Percentiles rank a stretch among this genome's conserved stretches.
Conservation (phyloP, 2,797 vertebrate species). For the Bradypus variegatus region DNA sequence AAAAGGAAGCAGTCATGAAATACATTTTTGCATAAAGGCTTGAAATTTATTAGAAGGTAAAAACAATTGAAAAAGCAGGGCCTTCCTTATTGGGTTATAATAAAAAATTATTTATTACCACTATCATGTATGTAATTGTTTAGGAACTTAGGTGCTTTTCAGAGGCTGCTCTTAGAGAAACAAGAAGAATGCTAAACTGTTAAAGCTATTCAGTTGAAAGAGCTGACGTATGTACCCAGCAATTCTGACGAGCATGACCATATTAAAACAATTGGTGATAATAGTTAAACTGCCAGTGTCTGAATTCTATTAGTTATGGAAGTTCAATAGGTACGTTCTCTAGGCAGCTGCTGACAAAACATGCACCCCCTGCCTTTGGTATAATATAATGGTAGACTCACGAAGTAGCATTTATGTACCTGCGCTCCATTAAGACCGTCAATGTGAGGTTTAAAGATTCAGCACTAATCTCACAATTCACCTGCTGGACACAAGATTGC, state of each 20-base stretch:
- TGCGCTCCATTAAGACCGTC: not conserved
- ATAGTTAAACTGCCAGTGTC: not conserved
- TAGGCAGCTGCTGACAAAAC: not conserved
- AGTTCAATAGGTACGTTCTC: not conserved
- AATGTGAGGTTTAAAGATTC: not conserved
- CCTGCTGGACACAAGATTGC: not conserved
- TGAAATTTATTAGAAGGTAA: conserved; percentile 36
- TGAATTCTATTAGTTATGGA: not conserved
- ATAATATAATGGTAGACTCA: not conserved
- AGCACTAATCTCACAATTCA: not conserved
- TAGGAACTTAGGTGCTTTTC: not conserved
- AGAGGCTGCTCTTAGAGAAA: not conserved
- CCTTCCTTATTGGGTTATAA: not conserved
- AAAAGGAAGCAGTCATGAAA: conserved; percentile 33
- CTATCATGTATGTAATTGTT: not conserved
- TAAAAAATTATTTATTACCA: conserved; percentile 40
- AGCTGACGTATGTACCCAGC: not conserved
- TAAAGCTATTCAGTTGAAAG: not conserved
- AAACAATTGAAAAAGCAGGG: conserved; percentile 42
- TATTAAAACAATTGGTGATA: not conserved
- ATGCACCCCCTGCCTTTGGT: not conserved
- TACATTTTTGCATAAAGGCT: conserved; percentile 50
- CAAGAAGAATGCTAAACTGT: not conserved
- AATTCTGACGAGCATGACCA: not conserved
- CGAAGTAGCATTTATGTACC: not conserved